Conservation (phyloP, 2,113 vertebrate species). For the Cacatua alba region DNA sequence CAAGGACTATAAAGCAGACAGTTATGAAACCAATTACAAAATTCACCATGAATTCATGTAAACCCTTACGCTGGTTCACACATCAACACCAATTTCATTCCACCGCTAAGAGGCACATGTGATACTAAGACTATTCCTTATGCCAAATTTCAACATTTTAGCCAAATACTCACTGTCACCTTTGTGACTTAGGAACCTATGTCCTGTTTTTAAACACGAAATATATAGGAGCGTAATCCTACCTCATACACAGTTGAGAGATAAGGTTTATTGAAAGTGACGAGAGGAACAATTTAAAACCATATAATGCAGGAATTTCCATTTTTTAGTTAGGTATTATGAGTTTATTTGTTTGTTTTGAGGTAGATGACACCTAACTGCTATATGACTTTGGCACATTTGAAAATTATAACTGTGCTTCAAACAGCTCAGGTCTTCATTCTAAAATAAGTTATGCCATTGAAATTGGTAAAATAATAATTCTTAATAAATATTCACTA, state of each 20-base stretch:
- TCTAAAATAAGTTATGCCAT: neutral
- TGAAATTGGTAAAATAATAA: neutral
- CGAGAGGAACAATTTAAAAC: neutral
- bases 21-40: slow-evolving; percentile 38
- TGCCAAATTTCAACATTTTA: neutral
- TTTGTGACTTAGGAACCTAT: neutral
- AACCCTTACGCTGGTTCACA: slow-evolving; percentile 13
- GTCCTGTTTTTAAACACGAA: neutral
- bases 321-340: neutral
- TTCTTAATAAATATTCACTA: neutral
- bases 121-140: neutral
- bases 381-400: neutral
- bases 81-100: slow-evolving; percentile 30
- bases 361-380: neutral
- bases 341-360: neutral
- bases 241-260: neutral
- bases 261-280: neutral
- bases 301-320: neutral
- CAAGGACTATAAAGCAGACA: slow-evolving; percentile 9
- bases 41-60: slow-evolving; percentile 3
- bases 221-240: neutral
- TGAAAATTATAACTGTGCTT: neutral
- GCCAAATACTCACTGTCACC: neutral
- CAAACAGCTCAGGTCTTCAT: neutral
- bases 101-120: neutral